Percentiles rank a stretch among this genome's conserved stretches.
These are phyloP conservation scores for Alethe diademata DNA, from an alignment of 2,113 vertebrate species.

Conservation along the genomic window DNA sequence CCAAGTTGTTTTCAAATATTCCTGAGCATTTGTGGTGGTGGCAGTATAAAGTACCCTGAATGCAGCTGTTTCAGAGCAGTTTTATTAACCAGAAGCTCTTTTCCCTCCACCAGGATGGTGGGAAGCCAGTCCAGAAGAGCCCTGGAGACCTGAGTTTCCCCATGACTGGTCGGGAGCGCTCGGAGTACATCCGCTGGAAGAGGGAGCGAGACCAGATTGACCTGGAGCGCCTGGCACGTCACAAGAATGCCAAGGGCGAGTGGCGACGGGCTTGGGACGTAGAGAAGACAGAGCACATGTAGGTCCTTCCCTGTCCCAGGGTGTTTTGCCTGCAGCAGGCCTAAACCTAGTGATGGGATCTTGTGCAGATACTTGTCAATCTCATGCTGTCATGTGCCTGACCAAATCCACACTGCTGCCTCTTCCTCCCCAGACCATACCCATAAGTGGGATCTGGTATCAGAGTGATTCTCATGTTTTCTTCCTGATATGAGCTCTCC, in stretches of 20 bases:
- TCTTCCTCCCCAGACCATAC: not conserved
- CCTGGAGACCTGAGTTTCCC: conserved; percentile 72
- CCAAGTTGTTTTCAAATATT: not conserved
- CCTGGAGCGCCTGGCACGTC: conserved; percentile 87
- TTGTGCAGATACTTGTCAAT: not conserved
- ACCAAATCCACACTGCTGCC: not conserved
- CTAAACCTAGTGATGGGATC: not conserved
- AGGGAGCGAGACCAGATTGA: conserved; percentile 92
- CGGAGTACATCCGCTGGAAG: conserved; percentile 90
- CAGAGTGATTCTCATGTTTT: not conserved
- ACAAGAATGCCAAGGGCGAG: conserved; percentile 93
- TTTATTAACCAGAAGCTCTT: not conserved
- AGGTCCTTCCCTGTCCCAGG: conserved; percentile 54
- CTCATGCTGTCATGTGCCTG: not conserved
- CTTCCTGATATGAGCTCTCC: not conserved
- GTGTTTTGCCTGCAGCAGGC: not conserved
- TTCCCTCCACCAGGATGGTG: conserved; percentile 56
- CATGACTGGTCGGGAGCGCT: conserved; percentile 74
- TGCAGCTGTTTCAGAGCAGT: not conserved
- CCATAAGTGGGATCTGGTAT: not conserved
- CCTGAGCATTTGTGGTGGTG: not conserved
- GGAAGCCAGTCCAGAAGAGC: conserved; percentile 38
- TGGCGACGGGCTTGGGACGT: conserved; percentile 96
- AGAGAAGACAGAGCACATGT: conserved; percentile 91
- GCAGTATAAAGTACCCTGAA: not conserved